Evolutionary conservation across 2,888 invertebrate genomes (phyloP).

Genomic region (Crocallis elinguaria): DNA sequence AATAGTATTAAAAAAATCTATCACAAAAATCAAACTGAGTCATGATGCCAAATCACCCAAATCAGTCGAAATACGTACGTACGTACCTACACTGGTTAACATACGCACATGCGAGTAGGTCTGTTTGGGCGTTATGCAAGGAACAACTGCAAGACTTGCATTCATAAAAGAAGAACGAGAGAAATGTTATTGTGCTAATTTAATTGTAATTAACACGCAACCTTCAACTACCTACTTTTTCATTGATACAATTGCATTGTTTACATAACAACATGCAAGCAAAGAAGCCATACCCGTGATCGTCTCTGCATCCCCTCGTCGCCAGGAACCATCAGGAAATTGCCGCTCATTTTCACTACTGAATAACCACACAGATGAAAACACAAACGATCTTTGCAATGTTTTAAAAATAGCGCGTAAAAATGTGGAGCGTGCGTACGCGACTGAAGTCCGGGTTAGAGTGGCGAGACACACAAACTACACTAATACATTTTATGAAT

Average conservation of each 20-base stretch:
- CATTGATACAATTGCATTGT: conserved; percentile 11
- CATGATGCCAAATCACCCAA: too few species aligned
- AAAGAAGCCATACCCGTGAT: conserved; percentile 69
- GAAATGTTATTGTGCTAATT: conserved; percentile 6
- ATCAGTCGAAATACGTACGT: too few species aligned
- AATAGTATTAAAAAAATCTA: too few species aligned
- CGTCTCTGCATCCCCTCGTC: conserved; percentile 71
- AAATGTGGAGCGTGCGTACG: conserved; percentile 64
- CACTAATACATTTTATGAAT: conserved; percentile 69
- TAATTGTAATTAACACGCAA: conserved; percentile 16
- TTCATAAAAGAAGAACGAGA: neutral
- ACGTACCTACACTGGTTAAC: too few species aligned
- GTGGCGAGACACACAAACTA: conserved; percentile 48
- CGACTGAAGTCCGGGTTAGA: conserved; percentile 60
- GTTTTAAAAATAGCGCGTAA: conserved; percentile 48
- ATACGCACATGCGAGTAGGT: too few species aligned
- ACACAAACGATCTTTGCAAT: conserved; percentile 51
- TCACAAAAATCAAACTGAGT: too few species aligned
- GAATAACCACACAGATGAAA: conserved; percentile 42
- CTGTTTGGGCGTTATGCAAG: too few species aligned
- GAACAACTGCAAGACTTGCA: neutral
- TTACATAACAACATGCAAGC: conserved; percentile 18
- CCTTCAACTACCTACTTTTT: conserved; percentile 10
- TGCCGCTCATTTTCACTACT: conserved; percentile 76
- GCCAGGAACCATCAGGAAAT: conserved; percentile 78